These are phyloP conservation scores for Eumaeus atala DNA, from an alignment of 1,140 invertebrate genomes.

Conservation along the genomic window DNA sequence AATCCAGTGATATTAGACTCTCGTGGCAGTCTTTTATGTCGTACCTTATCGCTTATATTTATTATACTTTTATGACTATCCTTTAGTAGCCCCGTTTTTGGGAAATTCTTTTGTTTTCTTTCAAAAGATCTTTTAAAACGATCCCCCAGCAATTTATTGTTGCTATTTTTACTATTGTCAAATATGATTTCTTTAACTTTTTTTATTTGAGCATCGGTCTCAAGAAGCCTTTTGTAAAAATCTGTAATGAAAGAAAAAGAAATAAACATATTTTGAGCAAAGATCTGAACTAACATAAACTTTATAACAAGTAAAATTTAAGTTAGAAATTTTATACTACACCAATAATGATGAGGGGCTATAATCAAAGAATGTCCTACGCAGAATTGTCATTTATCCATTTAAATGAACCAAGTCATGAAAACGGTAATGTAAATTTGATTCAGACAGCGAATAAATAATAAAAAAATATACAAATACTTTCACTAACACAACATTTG, in stretches of 20 bases:
- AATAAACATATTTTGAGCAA: background rate
- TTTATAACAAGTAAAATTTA: too few species aligned
- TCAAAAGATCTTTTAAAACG: conserved; percentile 38
- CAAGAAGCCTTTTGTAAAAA: conserved; percentile 49
- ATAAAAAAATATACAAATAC: too few species aligned
- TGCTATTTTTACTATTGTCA: conserved; percentile 18
- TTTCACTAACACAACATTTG: too few species aligned
- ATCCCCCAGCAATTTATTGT: conserved; percentile 6
- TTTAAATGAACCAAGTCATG: background rate
- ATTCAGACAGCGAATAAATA: too few species aligned
- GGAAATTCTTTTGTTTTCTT: conserved; percentile 17
- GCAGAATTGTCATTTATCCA: too few species aligned
- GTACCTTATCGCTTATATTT: conserved; percentile 6
- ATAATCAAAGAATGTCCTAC: too few species aligned
- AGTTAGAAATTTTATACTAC: too few species aligned
- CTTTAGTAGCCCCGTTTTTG: background rate
- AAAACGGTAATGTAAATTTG: too few species aligned
- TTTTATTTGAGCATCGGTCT: conserved; percentile 50
- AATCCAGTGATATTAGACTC: conserved; percentile 20
- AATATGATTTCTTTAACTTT: conserved; percentile 35
- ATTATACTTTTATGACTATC: conserved; percentile 3
- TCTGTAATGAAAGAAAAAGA: conserved; percentile 30
- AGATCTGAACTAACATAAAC: too few species aligned
- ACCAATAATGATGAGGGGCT: too few species aligned
- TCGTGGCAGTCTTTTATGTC: conserved; percentile 20